These are phyloP conservation scores for Pseudopodoces humilis DNA, from an alignment of 2,113 vertebrate genomes.

Conservation along the genomic window DNA sequence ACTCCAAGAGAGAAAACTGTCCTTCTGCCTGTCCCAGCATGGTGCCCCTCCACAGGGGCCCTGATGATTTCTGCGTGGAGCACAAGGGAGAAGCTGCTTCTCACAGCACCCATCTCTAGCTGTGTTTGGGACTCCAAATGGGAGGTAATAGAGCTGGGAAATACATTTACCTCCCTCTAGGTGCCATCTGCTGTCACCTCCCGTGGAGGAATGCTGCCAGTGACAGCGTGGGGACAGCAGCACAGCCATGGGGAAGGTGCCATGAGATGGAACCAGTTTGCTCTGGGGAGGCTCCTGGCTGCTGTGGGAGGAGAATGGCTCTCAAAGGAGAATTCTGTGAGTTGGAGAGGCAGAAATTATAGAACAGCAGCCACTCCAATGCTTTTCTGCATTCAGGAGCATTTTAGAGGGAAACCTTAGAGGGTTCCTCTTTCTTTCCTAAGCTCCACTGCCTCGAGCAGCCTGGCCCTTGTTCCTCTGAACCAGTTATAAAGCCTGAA, in stretches of 20 bases:
- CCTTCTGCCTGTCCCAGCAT: background rate
- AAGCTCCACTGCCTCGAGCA: background rate
- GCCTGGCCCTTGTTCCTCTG: background rate
- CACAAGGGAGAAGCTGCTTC: background rate
- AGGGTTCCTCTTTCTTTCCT: background rate
- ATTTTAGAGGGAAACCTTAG: background rate
- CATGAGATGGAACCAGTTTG: background rate
- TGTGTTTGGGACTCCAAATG: background rate
- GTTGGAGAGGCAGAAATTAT: background rate
- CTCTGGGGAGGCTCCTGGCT: background rate
- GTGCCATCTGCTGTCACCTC: background rate
- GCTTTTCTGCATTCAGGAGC: background rate
- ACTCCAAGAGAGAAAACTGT: slow-evolving; percentile 8
- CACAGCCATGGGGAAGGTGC: background rate
- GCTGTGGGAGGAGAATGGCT: background rate
- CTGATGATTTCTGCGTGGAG: rapidly evolving
- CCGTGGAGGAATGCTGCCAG: rapidly evolving
- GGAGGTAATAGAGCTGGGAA: background rate
- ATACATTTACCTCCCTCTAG: background rate
- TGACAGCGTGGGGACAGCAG: rapidly evolving
- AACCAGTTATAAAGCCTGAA: background rate
- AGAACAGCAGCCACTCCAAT: background rate
- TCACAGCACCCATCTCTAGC: background rate
- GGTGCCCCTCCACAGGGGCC: background rate
- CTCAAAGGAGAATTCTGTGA: background rate